These are phyloP conservation scores for Thumatha senex DNA, from an alignment of 2,888 invertebrate species.

Conservation along the genomic window DNA sequence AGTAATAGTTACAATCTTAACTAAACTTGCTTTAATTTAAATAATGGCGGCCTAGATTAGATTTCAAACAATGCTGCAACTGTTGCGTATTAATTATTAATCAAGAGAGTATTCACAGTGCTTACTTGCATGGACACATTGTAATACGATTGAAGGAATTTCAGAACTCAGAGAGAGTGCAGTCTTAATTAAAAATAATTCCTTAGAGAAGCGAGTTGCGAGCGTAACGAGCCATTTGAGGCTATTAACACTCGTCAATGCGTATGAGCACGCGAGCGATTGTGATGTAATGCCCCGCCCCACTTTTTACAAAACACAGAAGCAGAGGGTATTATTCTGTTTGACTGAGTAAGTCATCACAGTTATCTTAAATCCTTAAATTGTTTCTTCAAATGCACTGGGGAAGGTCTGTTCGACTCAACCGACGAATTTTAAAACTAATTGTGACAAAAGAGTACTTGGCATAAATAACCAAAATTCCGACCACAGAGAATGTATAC, in stretches of 20 bases:
- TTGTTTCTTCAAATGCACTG: no score
- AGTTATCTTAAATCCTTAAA: no score
- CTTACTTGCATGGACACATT: not conserved
- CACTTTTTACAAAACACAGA: not conserved
- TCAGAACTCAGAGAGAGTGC: conserved; percentile 33
- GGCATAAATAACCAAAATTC: no score
- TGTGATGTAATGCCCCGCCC: not conserved
- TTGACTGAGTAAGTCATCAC: not conserved
- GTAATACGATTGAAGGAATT: conserved; percentile 20
- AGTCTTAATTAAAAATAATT: conserved; percentile 57
- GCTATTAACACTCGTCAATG: conserved; percentile 39
- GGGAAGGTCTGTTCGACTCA: no score
- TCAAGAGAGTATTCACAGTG: not conserved
- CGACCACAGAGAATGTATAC: no score
- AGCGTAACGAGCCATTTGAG: conserved; percentile 45
- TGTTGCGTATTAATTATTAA: not conserved
- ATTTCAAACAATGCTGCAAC: not conserved
- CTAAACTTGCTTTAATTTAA: not conserved
- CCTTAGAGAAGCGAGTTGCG: conserved; percentile 35
- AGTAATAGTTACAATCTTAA: not conserved
- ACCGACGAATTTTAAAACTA: no score
- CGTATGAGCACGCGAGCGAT: conserved; percentile 26
- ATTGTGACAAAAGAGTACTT: no score
- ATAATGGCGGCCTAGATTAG: not conserved
- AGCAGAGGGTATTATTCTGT: not conserved